These are phyloP conservation scores for Drosophila leonis DNA, from an alignment of 2,888 invertebrate genomes.

Conservation along the genomic window DNA sequence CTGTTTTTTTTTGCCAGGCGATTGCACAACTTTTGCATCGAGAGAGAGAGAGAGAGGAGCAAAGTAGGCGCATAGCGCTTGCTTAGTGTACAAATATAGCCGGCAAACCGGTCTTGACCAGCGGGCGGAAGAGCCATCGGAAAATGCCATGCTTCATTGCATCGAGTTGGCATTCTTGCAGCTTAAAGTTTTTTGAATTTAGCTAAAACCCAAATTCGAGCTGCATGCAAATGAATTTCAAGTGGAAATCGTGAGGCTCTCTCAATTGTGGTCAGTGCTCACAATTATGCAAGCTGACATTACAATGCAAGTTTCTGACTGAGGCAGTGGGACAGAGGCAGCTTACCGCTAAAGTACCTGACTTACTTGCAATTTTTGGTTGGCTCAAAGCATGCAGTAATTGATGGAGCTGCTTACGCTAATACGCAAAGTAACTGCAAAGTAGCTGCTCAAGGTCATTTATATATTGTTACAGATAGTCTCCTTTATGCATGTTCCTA, in stretches of 20 bases:
- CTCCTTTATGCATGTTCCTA: background rate
- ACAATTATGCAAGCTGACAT: conserved; percentile 39
- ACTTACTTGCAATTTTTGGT: conserved; percentile 20
- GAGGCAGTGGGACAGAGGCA: conserved; percentile 3
- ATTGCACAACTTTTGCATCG: conserved; percentile 57
- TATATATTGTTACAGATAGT: background rate
- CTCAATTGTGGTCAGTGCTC: conserved; percentile 21
- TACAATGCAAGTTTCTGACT: conserved; percentile 33
- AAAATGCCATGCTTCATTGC: conserved; percentile 57
- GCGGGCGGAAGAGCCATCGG: conserved; percentile 33
- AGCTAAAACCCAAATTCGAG: conserved; percentile 7
- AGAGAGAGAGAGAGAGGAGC: background rate
- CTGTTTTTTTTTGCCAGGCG: conserved; percentile 8
- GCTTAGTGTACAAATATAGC: conserved; percentile 15
- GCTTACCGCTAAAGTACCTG: background rate
- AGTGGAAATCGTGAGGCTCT: conserved; percentile 16
- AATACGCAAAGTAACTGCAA: background rate
- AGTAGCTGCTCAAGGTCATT: conserved; percentile 7
- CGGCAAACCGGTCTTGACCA: conserved; percentile 66
- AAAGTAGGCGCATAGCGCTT: background rate
- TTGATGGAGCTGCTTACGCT: conserved; percentile 15
- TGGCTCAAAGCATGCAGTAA: background rate
- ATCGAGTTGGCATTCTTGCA: conserved; percentile 39
- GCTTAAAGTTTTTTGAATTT: conserved; percentile 8
- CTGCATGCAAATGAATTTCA: conserved; percentile 51